phyloP scores from a whole-genome alignment of 2,888 invertebrate genomes.

The Caenorhabditis plicata region DNA sequence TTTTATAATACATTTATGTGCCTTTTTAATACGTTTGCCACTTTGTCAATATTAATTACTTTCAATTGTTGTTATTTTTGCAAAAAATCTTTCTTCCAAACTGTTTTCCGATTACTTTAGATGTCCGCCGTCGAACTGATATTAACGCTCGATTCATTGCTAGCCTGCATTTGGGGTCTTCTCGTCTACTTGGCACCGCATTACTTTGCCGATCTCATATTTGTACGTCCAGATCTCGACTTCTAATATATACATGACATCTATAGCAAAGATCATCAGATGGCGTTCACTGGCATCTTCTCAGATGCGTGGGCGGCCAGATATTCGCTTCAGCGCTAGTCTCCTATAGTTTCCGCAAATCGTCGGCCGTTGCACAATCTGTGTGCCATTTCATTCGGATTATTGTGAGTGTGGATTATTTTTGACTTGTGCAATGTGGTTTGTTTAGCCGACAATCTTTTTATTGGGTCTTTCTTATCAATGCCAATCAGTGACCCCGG shows the following conservation, averaged over 20 bases:
- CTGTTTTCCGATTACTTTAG: too few relatives aligned
- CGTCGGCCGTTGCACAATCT: conserved; percentile 24
- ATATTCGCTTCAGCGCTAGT: conserved; percentile 51
- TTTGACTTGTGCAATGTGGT: not conserved
- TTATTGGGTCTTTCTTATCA: conserved; percentile 53
- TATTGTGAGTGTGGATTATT: conserved; percentile 27
- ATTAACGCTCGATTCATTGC: conserved; percentile 42
- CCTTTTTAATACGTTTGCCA: too few relatives aligned
- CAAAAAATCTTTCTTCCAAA: too few relatives aligned
- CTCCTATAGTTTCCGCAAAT: conserved; percentile 25
- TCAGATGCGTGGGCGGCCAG: conserved; percentile 64
- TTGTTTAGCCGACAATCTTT: conserved; percentile 46
- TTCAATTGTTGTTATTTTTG: too few relatives aligned
- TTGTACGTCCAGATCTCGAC: conserved; percentile 43
- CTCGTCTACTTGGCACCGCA: conserved; percentile 50
- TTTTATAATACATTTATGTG: too few relatives aligned
- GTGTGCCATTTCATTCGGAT: conserved; percentile 44
- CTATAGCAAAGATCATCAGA: conserved; percentile 55
- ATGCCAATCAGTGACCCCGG: conserved; percentile 44
- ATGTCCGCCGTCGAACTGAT: too few relatives aligned
- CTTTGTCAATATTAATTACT: too few relatives aligned
- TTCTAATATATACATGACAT: not conserved
- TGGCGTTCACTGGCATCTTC: conserved; percentile 65
- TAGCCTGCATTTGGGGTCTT: conserved; percentile 38
- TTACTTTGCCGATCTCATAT: conserved; percentile 47